Percentiles rank a stretch among this genome's conserved stretches.
phyloP scores from a whole-genome alignment of 2,888 invertebrate species.

The Tipula lateralis region DNA sequence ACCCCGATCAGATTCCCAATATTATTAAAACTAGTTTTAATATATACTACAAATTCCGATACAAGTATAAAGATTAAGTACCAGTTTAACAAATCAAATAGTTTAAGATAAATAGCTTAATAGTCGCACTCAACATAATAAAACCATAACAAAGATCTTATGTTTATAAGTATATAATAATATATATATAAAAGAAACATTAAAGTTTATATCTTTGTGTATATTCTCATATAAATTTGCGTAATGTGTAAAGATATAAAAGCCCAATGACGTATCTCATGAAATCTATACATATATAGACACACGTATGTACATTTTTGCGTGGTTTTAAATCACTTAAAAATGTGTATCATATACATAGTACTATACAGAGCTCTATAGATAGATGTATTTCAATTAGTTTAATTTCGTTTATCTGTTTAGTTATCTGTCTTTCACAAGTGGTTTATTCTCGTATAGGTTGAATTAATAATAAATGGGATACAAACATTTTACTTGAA shows the following conservation, averaged over 20 bases:
- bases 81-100: neutral
- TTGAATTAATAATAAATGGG: neutral
- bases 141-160: neutral
- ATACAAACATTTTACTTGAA: neutral
- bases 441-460: conserved; percentile 24
- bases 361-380: neutral
- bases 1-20: too few relatives aligned
- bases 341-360: neutral
- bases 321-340: neutral
- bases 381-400: neutral
- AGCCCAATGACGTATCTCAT: neutral
- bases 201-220: neutral
- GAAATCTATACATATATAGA: neutral
- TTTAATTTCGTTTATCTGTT: neutral
- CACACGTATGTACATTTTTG: neutral
- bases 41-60: neutral
- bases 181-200: neutral
- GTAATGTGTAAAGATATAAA: neutral
- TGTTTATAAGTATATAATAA: neutral
- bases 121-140: neutral
- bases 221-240: neutral
- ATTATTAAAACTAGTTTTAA: too few relatives aligned
- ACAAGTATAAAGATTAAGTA: neutral
- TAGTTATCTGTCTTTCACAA: neutral
- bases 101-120: neutral